Evolutionary conservation across 2,113 vertebrate genomes (phyloP), one percentile per base, ranked within the genome.

Genomic region (Ceuthmochares aereus): DNA sequence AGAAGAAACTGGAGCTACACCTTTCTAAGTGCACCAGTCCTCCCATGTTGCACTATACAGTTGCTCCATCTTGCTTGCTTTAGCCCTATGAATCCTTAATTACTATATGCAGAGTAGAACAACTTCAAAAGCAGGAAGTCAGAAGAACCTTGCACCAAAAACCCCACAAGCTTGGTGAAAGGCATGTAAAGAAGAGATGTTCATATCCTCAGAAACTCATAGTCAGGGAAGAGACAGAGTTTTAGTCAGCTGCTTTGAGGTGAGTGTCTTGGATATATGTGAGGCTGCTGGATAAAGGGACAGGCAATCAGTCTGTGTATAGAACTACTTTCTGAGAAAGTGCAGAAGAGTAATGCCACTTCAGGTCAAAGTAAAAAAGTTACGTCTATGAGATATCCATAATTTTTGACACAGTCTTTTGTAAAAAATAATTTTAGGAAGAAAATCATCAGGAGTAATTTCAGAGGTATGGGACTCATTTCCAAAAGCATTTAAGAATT

Each of bases 161-260:
- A 9, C 3, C 26, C 69, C 18, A 20, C 0, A 0, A 68, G 14
- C 5, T 56, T 45, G 60, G 7, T 36, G 43, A 26, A 49, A 30
- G 17, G 27, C 7, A 42, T 18, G 12, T 10, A 52, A 80, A 66
- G 30, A 17, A 76, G 20, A 55, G 4, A 52, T 52, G 26, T 70
- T 67, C 8, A 4, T 40, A 62, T 51, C 7, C 14, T 55, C 52
- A 59, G 37, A 81, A 27, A 62, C 8, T 79, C 17, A 11, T 68
- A 75, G 13, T 4, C 32, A 68, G 15, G 11, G 14, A 85, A 87
- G 10, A 34, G n/a, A 7, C 27, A 70, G 45, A 70, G 59, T 15
- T 69, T 69, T 26, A 43, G 43, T 51, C 10, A 47, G 7, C 4
- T 85, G 16, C 5, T 82, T 90, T 87, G 6, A 59, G 11, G 19